Percentiles rank a stretch among this genome's conserved stretches.
phyloP scores from a whole-genome alignment of 2,797 vertebrate species.

The Spatula clypeata region DNA sequence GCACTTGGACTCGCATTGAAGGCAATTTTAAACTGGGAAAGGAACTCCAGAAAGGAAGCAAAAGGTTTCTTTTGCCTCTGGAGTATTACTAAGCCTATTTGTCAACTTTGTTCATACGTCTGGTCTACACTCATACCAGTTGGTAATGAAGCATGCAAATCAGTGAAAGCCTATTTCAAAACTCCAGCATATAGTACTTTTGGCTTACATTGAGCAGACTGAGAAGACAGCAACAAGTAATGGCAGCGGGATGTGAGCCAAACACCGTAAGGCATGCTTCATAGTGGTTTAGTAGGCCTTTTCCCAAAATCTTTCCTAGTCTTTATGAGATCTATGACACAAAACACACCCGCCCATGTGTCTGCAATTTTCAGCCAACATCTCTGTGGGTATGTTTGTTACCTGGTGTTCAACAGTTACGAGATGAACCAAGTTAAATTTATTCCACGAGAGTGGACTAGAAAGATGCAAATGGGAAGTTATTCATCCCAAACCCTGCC shows the following conservation, averaged over 20 bases:
- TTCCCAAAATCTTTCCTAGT: background rate
- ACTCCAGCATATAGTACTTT: background rate
- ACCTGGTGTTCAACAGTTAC: background rate
- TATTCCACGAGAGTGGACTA: background rate
- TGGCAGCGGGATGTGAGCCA: background rate
- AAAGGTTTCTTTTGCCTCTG: background rate
- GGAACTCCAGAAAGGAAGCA: background rate
- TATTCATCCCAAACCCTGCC: background rate
- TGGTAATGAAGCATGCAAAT: background rate
- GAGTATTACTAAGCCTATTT: background rate
- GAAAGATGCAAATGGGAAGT: background rate
- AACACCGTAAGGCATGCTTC: background rate
- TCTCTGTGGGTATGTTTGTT: background rate
- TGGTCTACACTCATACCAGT: background rate
- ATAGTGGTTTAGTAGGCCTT: background rate
- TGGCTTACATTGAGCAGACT: background rate
- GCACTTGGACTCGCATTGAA: background rate
- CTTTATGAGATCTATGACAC: background rate
- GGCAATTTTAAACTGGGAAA: background rate
- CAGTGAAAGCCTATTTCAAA: background rate
- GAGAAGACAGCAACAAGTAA: background rate
- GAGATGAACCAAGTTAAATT: background rate
- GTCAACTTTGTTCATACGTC: background rate
- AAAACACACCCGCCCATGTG: background rate
- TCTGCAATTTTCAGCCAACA: background rate